Conservation (phyloP, 2,113 vertebrate genomes). For the Siniperca chuatsi region DNA sequence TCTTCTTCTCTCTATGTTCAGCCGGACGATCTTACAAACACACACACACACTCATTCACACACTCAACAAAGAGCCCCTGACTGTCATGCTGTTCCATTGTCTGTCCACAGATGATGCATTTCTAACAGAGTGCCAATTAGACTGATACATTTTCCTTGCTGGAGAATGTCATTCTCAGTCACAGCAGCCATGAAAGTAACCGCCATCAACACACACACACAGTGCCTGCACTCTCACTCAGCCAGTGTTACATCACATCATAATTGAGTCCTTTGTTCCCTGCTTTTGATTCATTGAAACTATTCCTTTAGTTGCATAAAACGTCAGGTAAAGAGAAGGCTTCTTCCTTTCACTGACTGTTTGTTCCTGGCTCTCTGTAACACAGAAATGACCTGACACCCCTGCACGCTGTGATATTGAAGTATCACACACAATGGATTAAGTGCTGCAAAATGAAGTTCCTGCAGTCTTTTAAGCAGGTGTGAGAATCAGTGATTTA, state of each 20-base stretch:
- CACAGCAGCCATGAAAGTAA: conserved; percentile 35
- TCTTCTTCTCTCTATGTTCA: not conserved
- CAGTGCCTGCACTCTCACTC: conserved; percentile 4
- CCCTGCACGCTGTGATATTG: not conserved
- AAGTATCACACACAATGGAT: conserved; percentile 1
- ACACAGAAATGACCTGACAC: not conserved
- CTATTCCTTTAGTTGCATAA: conserved; percentile 17
- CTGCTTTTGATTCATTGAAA: conserved; percentile 43
- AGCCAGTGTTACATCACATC: conserved; percentile 42
- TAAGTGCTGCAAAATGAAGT: conserved; percentile 5
- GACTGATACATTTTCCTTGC: conserved; percentile 70
- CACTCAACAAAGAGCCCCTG: conserved; percentile 1
- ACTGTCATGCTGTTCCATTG: conserved; percentile 40
- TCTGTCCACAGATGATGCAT: conserved; percentile 57
- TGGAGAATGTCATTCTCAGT: conserved; percentile 60
- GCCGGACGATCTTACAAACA: not conserved
- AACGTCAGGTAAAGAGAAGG: conserved; percentile 1
- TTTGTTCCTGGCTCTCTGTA: not conserved
- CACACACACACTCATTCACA: not conserved
- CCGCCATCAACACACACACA: conserved; percentile 22
- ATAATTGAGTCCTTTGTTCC: conserved; percentile 26
- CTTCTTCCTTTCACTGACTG: conserved; percentile 4
- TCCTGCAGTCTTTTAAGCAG: not conserved
- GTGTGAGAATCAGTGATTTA: conserved; percentile 26
- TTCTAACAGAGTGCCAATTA: conserved; percentile 69